Base-by-base conservation (phyloP, 2,113 vertebrate species). In the Pluvialis apricaria region DNA sequence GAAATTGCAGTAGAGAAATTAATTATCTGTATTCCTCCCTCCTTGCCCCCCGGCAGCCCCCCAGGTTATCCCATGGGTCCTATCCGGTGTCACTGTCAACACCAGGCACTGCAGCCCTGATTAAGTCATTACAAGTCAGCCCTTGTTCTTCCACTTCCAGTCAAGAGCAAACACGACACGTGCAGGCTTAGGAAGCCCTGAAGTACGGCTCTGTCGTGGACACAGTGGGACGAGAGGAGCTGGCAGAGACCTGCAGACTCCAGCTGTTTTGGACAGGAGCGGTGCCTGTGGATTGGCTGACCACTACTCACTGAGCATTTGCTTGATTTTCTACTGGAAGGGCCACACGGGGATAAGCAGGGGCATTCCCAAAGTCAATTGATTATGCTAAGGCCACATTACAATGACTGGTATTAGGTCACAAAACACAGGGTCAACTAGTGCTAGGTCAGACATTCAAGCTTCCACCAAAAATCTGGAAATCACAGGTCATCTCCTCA, bases 61-160 rank as follows among this genome's bases (percentile, higher is more conserved):
- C n/a, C 0, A 6, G 26, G n/a, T 62, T 95, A 76, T 51, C 92
- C 78, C 77, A 14, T 1, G 71, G 87, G 91, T 62, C 42, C 9
- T 95, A 90, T 97, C 82, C 24, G 5, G 71, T 96, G 79, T 90
- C 92, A 91, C 58, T 93, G 55, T 83, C 94, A 94, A 87, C n/a
- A 58, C 32, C 62, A 91, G 66, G 66, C 75, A 72, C 2, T 51
- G 81, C 45, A 95, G 84, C 75, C 58, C 36, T 66, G 77, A 95
- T 85, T 85, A 94, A 94, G 73, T 89, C 66, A 49, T 80, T 93
- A 96, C 72, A 96, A 96, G 82, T 58, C 93, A 90, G 82, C 25
- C 87, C 90, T 96, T 94, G 87, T 96, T 96, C 64, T 34, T 83
- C 29, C 42, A 44, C 75, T 82, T 91, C 54, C 32, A 83, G 51